A percentile compares a stretch with the other conserved stretches of the same genome.
These are phyloP conservation scores for Polydrusus pterygomalis DNA, from an alignment of 2,888 invertebrate species.

Conservation along the genomic window DNA sequence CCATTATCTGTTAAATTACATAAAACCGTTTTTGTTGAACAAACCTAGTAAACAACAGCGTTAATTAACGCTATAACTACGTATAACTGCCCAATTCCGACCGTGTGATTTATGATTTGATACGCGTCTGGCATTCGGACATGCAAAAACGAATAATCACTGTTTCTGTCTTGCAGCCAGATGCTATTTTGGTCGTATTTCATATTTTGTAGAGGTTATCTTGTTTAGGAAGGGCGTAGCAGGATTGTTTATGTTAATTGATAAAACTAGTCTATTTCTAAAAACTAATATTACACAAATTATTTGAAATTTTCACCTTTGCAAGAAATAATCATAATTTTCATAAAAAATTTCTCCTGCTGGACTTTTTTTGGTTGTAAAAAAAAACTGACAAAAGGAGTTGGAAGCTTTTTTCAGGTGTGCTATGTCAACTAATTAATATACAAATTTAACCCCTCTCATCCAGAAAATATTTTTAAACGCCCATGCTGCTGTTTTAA, in stretches of 20 bases:
- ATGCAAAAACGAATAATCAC: conserved; percentile 49
- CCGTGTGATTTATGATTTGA: conserved; percentile 43
- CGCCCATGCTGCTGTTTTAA: too few species aligned
- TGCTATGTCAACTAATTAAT: too few species aligned
- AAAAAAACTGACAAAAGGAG: too few species aligned
- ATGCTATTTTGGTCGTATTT: conserved; percentile 36
- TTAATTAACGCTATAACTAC: conserved; percentile 49
- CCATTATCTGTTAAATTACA: conserved; percentile 38
- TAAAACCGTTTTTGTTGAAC: conserved; percentile 44
- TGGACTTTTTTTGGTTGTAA: too few species aligned
- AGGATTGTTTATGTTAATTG: background rate
- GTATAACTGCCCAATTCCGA: conserved; percentile 38
- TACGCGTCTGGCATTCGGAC: conserved; percentile 37
- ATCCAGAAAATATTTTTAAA: too few species aligned
- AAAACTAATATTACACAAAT: too few species aligned
- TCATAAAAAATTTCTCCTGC: too few species aligned
- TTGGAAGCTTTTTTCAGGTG: too few species aligned
- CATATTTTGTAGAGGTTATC: conserved; percentile 24
- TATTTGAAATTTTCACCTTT: too few species aligned
- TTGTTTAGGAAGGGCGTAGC: background rate
- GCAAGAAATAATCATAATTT: too few species aligned
- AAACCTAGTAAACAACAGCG: conserved; percentile 43
- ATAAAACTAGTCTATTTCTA: too few species aligned
- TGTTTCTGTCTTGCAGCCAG: conserved; percentile 48
- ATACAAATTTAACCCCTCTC: too few species aligned